These are phyloP conservation scores for Diplodus sargus DNA, from an alignment of 2,797 vertebrate genomes.

Conservation along the genomic window DNA sequence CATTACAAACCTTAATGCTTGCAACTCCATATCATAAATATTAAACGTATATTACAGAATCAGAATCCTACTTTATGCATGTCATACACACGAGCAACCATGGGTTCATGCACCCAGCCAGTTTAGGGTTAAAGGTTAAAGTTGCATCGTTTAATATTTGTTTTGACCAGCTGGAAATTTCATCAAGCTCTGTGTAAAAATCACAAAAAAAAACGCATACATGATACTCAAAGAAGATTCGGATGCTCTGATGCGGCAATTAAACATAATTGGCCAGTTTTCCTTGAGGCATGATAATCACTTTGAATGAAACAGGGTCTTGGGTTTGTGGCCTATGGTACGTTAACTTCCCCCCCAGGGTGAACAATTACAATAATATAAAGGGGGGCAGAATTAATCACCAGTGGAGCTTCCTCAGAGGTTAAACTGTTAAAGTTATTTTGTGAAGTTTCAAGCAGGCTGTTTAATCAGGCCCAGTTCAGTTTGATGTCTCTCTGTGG, in stretches of 20 bases:
- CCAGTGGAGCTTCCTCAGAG: conserved; percentile 46
- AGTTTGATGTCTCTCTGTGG: conserved; percentile 58
- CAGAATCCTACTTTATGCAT: neutral
- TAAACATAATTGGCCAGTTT: conserved; percentile 56
- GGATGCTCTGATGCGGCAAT: conserved; percentile 37
- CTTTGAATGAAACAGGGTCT: conserved; percentile 50
- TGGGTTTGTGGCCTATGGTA: conserved; percentile 41
- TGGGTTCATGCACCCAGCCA: neutral
- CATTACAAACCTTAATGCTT: no score
- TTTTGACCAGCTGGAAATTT: conserved; percentile 3
- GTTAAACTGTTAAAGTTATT: conserved; percentile 71
- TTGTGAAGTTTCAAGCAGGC: conserved; percentile 62
- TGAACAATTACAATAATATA: conserved; percentile 64
- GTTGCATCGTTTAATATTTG: neutral
- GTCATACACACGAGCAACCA: neutral
- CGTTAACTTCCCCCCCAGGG: conserved; percentile 38
- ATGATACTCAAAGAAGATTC: neutral
- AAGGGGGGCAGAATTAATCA: conserved; percentile 60
- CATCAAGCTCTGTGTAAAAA: neutral
- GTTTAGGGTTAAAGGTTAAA: neutral
- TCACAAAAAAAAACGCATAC: neutral
- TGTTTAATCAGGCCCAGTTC: conserved; percentile 60
- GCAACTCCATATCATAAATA: no score
- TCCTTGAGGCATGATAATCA: conserved; percentile 46
- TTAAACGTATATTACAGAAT: no score